Percentiles rank a stretch among this genome's conserved stretches.
Conservation (phyloP, 2,888 invertebrate genomes). For the Campaea margaritaria region DNA sequence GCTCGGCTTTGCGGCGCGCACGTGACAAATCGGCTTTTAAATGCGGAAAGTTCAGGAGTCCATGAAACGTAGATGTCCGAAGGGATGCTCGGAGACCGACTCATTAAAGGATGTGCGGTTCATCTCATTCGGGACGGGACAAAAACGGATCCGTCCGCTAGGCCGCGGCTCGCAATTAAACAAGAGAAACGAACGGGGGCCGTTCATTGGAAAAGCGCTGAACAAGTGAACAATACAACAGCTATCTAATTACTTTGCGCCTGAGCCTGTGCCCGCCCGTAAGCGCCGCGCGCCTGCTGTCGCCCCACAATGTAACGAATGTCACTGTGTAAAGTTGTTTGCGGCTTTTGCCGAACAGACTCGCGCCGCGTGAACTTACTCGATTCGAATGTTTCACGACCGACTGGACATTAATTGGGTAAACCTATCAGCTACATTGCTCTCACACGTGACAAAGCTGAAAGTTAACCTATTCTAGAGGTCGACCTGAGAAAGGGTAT, state of each 20-base stretch:
- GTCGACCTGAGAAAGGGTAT: slow-evolving; percentile 31
- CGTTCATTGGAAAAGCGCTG: slow-evolving; percentile 77
- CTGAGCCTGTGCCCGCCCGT: slow-evolving; percentile 24
- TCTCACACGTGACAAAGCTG: slow-evolving; percentile 35
- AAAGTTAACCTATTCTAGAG: slow-evolving; percentile 34
- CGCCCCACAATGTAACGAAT: slow-evolving; percentile 68
- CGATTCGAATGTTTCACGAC: slow-evolving; percentile 55
- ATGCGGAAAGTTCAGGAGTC: slow-evolving; percentile 48
- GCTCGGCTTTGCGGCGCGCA: slow-evolving; percentile 36
- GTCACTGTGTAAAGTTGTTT: slow-evolving; percentile 69
- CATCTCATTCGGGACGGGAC: slow-evolving; percentile 69
- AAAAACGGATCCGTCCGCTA: slow-evolving; percentile 78
- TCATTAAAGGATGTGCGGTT: slow-evolving; percentile 76
- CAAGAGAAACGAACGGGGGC: slow-evolving; percentile 63
- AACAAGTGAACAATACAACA: slow-evolving; percentile 77
- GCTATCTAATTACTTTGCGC: slow-evolving; percentile 79
- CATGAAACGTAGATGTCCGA: slow-evolving; percentile 52
- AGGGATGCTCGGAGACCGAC: slow-evolving; percentile 53
- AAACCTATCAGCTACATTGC: slow-evolving; percentile 38
- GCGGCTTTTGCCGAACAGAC: slow-evolving; percentile 71
- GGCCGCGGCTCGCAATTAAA: slow-evolving; percentile 79
- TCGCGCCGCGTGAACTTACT: slow-evolving; percentile 55
- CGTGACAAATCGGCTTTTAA: slow-evolving; percentile 46
- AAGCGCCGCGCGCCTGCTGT: slow-evolving; percentile 51
- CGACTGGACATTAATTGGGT: slow-evolving; percentile 53